Evolutionary conservation across 1,140 invertebrate species (phyloP).

Genomic region (Heterodera carotae): DNA sequence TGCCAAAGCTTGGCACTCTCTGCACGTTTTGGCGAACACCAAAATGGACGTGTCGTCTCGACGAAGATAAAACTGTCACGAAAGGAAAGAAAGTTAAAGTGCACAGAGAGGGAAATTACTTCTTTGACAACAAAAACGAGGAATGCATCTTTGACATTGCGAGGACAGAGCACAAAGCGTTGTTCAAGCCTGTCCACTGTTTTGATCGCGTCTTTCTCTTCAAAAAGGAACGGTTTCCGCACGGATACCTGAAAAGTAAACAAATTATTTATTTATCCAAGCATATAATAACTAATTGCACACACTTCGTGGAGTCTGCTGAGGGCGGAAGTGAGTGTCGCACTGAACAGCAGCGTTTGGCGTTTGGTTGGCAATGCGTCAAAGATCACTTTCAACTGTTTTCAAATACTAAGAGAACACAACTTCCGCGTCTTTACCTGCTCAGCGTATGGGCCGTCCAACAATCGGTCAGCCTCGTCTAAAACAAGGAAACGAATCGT

Average conservation of each 20-base stretch:
- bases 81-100: background rate
- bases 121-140: conserved; percentile 81
- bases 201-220: conserved; percentile 70
- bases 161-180: conserved; percentile 74
- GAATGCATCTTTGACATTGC: conserved; percentile 82
- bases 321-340: conserved; percentile 71
- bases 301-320: conserved; percentile 46
- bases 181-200: conserved; percentile 63
- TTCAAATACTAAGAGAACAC: background rate
- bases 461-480: conserved; percentile 60
- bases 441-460: conserved; percentile 63
- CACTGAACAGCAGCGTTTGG: conserved; percentile 94
- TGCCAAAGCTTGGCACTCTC: conserved; percentile 62
- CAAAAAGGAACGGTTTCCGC: conserved; percentile 70
- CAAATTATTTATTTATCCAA: too few relatives aligned
- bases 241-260: conserved; percentile 54
- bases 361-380: conserved; percentile 80
- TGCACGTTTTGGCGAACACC: conserved; percentile 61
- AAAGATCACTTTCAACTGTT: conserved; percentile 82
- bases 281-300: too few relatives aligned
- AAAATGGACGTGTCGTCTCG: conserved; percentile 51
- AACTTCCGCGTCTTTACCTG: conserved; percentile 23
- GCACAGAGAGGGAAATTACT: conserved; percentile 69
- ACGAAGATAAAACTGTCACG: conserved; percentile 36
- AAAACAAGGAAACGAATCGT: conserved; percentile 58